A percentile compares a stretch with the other conserved stretches of the same genome.
Evolutionary conservation across 2,888 invertebrate genomes (phyloP).

Genomic region (Brachyopa scutellaris): DNA sequence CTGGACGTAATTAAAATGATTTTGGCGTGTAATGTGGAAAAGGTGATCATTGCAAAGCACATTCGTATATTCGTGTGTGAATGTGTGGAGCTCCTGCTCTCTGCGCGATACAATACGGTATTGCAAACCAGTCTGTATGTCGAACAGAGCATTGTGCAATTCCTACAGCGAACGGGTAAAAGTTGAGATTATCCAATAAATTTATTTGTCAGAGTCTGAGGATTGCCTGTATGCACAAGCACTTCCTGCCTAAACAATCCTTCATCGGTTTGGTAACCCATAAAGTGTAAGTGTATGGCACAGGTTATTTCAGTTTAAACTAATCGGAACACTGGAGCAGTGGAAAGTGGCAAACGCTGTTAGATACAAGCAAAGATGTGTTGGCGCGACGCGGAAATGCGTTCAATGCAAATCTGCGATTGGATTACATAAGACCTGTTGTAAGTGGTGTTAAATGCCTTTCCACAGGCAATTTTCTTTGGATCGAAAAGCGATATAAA

Average conservation of each 20-base stretch:
- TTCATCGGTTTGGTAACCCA: constrained; percentile 24
- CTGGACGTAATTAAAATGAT: neutral
- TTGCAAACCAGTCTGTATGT: constrained; percentile 30
- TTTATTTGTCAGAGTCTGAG: constrained; percentile 37
- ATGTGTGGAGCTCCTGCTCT: neutral
- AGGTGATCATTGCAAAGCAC: neutral
- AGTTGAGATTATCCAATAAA: constrained; percentile 38
- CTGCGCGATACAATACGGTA: too few species aligned
- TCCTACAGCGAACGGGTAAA: constrained; percentile 22
- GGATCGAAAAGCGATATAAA: constrained; percentile 31
- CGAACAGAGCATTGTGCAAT: constrained; percentile 1
- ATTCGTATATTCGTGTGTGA: neutral
- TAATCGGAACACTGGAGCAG: constrained; percentile 60
- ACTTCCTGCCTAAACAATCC: constrained; percentile 55
- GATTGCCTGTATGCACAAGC: constrained; percentile 39
- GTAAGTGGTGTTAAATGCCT: neutral
- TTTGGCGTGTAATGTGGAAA: neutral
- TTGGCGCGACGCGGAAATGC: constrained; percentile 41
- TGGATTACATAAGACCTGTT: constrained; percentile 25
- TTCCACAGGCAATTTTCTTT: constrained; percentile 22
- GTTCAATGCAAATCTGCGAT: constrained; percentile 29
- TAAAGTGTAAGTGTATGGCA: neutral
- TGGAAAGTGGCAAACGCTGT: neutral
- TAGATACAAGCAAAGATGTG: too few species aligned
- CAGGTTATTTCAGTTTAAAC: constrained; percentile 16